Evolutionary conservation across 2,797 vertebrate species (phyloP).

Genomic region (Staurois parvus): DNA sequence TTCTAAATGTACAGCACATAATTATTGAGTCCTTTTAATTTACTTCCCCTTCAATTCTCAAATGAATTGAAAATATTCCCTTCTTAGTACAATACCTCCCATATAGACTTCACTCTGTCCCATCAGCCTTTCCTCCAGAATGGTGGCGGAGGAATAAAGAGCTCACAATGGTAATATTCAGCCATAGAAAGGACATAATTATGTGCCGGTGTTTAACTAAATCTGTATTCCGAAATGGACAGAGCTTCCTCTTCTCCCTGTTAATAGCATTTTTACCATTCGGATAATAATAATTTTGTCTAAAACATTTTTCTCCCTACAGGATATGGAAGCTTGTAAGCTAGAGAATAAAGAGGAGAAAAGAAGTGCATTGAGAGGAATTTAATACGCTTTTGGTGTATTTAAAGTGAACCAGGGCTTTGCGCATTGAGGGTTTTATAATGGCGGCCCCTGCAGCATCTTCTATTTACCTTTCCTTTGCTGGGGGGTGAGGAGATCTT

Average conservation of each 20-base stretch:
- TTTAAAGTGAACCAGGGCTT: too few species aligned
- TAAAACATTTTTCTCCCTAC: background rate
- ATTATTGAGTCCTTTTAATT: too few species aligned
- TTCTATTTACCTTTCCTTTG: too few species aligned
- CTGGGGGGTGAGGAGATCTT: too few species aligned
- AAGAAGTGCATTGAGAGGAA: background rate
- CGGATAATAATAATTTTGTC: conserved; percentile 17
- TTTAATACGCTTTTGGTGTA: background rate
- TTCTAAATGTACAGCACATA: too few species aligned
- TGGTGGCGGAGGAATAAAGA: background rate
- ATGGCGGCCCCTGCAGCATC: too few species aligned
- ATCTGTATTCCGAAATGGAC: background rate
- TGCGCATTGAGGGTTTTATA: too few species aligned
- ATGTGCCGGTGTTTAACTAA: background rate
- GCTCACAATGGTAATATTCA: background rate
- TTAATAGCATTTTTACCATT: conserved; percentile 4
- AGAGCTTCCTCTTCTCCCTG: background rate
- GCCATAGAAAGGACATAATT: background rate
- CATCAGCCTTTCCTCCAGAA: too few species aligned
- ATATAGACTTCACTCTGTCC: too few species aligned
- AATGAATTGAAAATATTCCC: too few species aligned
- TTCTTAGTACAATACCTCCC: too few species aligned
- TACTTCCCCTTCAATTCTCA: too few species aligned
- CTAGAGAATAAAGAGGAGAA: background rate
- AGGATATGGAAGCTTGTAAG: background rate